These are phyloP conservation scores for Corydoras sp. DNA, from an alignment of 2,113 vertebrate genomes.

Conservation along the genomic window DNA sequence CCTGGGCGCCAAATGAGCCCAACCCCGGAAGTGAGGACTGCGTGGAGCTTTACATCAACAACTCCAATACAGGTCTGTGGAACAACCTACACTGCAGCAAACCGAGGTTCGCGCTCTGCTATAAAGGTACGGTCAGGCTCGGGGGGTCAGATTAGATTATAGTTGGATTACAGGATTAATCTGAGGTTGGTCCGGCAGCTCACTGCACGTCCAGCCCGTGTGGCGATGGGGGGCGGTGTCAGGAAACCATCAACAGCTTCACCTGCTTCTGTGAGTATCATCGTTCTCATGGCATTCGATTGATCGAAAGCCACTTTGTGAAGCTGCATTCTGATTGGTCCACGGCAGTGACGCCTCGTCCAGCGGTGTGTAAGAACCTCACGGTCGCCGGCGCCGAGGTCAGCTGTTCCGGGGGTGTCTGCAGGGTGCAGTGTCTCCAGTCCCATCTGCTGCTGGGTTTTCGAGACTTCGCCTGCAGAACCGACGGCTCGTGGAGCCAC, in stretches of 20 bases:
- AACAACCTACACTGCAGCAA: conserved; percentile 74
- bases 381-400: conserved; percentile 40
- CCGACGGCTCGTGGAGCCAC: conserved; percentile 47
- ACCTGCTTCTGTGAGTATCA: conserved; percentile 50
- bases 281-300: too few species aligned
- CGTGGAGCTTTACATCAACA: conserved; percentile 80
- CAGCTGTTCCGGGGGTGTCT: conserved; percentile 43
- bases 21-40: conserved; percentile 78
- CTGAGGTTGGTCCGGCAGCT: too few species aligned
- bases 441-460: conserved; percentile 45
- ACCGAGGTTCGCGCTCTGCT: conserved; percentile 59
- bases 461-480: conserved; percentile 20
- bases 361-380: conserved; percentile 38
- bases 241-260: conserved; percentile 71
- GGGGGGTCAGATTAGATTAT: not conserved
- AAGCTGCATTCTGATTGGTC: too few species aligned
- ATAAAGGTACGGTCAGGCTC: conserved; percentile 40
- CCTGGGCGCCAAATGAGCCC: conserved; percentile 77
- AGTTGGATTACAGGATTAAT: too few species aligned
- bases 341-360: conserved; percentile 15
- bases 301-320: too few species aligned
- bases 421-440: conserved; percentile 45
- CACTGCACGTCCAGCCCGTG: too few species aligned
- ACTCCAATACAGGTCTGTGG: conserved; percentile 65
- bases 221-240: conserved; percentile 50